Evolutionary conservation across 2,113 vertebrate genomes (phyloP).

Genomic region (Macquaria ambigua): DNA sequence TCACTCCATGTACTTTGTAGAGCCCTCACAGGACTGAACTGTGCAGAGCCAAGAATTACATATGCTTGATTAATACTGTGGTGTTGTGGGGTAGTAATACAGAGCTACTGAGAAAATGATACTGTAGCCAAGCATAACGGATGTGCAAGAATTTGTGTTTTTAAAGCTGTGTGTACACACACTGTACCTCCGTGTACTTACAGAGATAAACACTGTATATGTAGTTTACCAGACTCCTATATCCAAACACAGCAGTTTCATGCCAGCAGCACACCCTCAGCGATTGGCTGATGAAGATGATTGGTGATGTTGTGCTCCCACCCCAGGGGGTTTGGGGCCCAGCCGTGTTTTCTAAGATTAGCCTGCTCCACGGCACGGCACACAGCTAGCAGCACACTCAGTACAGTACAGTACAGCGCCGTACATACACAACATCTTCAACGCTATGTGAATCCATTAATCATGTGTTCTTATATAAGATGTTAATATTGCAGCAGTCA

Average conservation of each 20-base stretch:
- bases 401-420: conserved; percentile 31
- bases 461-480: conserved; percentile 34
- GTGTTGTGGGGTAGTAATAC: conserved; percentile 25
- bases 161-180: conserved; percentile 58
- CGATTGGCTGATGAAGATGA: conserved; percentile 65
- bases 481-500: conserved; percentile 27
- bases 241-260: conserved; percentile 29
- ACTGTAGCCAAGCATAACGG: conserved; percentile 34
- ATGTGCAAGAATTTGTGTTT: conserved; percentile 53
- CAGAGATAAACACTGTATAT: conserved; percentile 48
- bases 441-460: conserved; percentile 16
- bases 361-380: conserved; percentile 55
- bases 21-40: conserved; percentile 22
- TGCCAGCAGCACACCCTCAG: conserved; percentile 50
- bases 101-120: conserved; percentile 42
- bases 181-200: conserved; percentile 18
- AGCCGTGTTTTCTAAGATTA: conserved; percentile 79
- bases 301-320: conserved; percentile 68
- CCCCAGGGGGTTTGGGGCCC: conserved; percentile 57
- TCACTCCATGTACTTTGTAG: conserved; percentile 9
- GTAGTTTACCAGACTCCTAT: conserved; percentile 38
- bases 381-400: conserved; percentile 47
- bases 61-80: conserved; percentile 42
- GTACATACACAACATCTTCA: conserved; percentile 16
- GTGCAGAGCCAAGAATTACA: conserved; percentile 37